Evolutionary conservation across 2,888 invertebrate genomes (phyloP).

Genomic region (Melanostoma scalare): DNA sequence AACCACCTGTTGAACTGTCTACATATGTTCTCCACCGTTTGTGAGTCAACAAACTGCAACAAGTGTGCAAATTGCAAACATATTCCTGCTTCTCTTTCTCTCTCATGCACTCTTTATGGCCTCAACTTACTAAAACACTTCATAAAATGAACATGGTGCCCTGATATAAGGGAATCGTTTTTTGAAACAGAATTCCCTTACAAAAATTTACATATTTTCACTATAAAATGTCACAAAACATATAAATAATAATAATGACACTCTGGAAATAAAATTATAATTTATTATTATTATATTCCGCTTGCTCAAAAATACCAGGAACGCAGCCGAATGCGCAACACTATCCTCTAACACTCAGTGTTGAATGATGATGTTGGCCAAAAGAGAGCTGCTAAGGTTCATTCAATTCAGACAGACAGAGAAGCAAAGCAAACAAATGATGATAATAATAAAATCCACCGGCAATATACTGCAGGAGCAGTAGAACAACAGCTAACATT

Average conservation of each 20-base stretch:
- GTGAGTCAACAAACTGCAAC: slow-evolving; percentile 28
- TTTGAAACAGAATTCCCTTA: slow-evolving; percentile 36
- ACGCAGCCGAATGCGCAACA: slow-evolving; percentile 76
- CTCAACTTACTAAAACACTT: background rate
- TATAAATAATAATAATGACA: slow-evolving; percentile 72
- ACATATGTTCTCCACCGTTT: background rate
- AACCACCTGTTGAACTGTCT: background rate
- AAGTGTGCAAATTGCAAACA: background rate
- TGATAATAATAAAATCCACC: background rate
- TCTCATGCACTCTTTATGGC: background rate
- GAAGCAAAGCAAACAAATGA: slow-evolving; percentile 1
- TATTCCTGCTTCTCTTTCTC: slow-evolving; percentile 10
- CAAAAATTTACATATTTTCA: slow-evolving; percentile 10
- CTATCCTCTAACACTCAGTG: background rate
- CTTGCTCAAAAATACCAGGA: slow-evolving; percentile 82
- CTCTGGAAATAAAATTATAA: slow-evolving; percentile 81
- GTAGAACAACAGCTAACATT: too few relatives aligned
- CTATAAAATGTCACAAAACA: slow-evolving; percentile 48
- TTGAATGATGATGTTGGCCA: slow-evolving; percentile 14
- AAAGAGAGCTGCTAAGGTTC: slow-evolving; percentile 9
- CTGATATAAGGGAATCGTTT: slow-evolving; percentile 40
- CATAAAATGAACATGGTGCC: slow-evolving; percentile 23
- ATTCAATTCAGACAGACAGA: slow-evolving; percentile 4
- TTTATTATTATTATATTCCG: slow-evolving; percentile 82
- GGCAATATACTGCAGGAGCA: too few relatives aligned